phyloP scores from a whole-genome alignment of 2,888 invertebrate species.

The Pristionchus japonicus region DNA sequence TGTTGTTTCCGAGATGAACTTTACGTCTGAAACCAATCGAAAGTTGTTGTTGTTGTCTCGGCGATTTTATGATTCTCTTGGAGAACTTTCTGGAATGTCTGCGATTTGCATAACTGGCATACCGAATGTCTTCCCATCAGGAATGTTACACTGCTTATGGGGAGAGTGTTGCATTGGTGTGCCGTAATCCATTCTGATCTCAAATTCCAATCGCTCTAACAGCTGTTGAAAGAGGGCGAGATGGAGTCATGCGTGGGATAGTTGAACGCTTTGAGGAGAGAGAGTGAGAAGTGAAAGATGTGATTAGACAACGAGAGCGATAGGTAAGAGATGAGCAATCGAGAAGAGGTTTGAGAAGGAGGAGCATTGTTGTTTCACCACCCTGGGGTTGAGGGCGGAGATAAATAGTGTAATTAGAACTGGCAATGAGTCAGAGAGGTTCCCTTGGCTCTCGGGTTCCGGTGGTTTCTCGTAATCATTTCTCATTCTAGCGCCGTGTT shows the following conservation, averaged over 20 bases:
- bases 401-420: conserved; percentile 13
- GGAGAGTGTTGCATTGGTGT: not conserved
- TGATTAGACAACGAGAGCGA: not conserved
- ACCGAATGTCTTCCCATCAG: too few species aligned
- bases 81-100: not conserved
- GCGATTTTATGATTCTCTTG: too few species aligned
- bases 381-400: not conserved
- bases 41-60: not conserved
- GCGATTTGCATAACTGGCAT: too few species aligned
- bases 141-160: too few species aligned
- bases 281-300: not conserved
- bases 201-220: not conserved
- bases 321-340: not conserved
- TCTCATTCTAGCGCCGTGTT: too few species aligned
- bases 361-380: not conserved
- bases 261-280: not conserved
- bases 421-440: not conserved
- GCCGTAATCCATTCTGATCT: not conserved
- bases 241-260: not conserved
- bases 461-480: too few species aligned
- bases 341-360: not conserved
- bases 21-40: not conserved
- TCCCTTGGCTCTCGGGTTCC: not conserved
- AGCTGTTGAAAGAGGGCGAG: not conserved
- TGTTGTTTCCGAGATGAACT: not conserved